Conservation (phyloP, 2,888 invertebrate species). For the Lasioglossum calceatum region DNA sequence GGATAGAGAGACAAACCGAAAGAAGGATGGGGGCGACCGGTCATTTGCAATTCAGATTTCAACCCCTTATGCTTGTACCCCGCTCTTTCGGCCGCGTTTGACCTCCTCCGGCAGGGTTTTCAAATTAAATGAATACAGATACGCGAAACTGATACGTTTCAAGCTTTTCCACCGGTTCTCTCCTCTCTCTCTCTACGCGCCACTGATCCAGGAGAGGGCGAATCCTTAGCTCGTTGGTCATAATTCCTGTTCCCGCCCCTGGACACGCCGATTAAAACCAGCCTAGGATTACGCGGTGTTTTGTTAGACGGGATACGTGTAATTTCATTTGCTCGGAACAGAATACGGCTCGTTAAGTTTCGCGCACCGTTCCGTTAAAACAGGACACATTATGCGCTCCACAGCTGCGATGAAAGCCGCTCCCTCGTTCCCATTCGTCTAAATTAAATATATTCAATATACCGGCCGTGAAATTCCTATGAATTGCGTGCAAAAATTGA, state of each 20-base stretch:
- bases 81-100: slow-evolving; percentile 58
- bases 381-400: slow-evolving; percentile 15
- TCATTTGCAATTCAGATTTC: slow-evolving; percentile 81
- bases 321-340: slow-evolving; percentile 43
- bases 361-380: slow-evolving; percentile 19
- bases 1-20: slow-evolving; percentile 23
- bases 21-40: slow-evolving; percentile 59
- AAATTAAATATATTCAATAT: slow-evolving; percentile 25
- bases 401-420: slow-evolving; percentile 23
- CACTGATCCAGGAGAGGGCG: slow-evolving; percentile 18
- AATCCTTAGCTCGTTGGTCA: slow-evolving; percentile 26
- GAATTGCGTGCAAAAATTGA: not conserved
- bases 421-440: slow-evolving; percentile 16
- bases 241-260: slow-evolving; percentile 51
- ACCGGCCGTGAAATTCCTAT: slow-evolving; percentile 11
- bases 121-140: slow-evolving; percentile 76
- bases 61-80: slow-evolving; percentile 77
- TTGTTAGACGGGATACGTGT: slow-evolving; percentile 41
- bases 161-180: slow-evolving; percentile 35
- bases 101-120: slow-evolving; percentile 67
- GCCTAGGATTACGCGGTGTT: slow-evolving; percentile 42
- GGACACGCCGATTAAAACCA: slow-evolving; percentile 46
- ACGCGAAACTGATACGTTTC: slow-evolving; percentile 73
- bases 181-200: not conserved
- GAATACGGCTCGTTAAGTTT: slow-evolving; percentile 49